These are phyloP conservation scores for Linepithema humile DNA, from an alignment of 1,140 invertebrate genomes.

Conservation along the genomic window DNA sequence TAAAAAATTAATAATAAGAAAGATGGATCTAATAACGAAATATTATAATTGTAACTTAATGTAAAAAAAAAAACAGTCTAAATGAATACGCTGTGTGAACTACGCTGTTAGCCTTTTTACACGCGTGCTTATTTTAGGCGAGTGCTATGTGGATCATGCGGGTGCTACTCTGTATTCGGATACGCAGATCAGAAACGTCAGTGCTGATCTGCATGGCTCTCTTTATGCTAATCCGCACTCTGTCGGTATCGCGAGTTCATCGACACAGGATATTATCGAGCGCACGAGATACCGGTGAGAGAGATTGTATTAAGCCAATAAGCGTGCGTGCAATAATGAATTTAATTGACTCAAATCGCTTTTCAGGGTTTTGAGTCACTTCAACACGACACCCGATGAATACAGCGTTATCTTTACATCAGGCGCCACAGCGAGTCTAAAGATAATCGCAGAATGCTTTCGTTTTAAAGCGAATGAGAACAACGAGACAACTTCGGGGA, in stretches of 20 bases:
- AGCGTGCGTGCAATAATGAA: neutral
- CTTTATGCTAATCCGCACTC: constrained; percentile 96
- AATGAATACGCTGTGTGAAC: neutral
- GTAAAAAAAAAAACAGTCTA: neutral
- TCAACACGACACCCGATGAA: constrained; percentile 91
- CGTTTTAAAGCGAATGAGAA: constrained; percentile 83
- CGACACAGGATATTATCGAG: constrained; percentile 92
- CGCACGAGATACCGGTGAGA: constrained; percentile 90
- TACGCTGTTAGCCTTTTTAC: neutral
- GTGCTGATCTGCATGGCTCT: constrained; percentile 88
- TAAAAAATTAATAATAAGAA: neutral
- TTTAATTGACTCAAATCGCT: neutral
- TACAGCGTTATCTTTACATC: constrained; percentile 97
- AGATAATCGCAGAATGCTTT: constrained; percentile 94
- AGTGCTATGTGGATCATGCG: constrained; percentile 95
- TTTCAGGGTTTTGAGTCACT: constrained; percentile 92
- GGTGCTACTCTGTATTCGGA: constrained; percentile 94
- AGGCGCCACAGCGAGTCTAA: constrained; percentile 93
- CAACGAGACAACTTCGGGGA: constrained; percentile 81
- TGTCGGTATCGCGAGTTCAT: constrained; percentile 87
- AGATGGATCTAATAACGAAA: neutral
- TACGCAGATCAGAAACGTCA: constrained; percentile 89
- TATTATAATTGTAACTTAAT: neutral
- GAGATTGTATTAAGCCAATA: constrained; percentile 12
- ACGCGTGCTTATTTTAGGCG: constrained; percentile 84